Conservation (phyloP, 2,113 vertebrate species). For the Oryzias celebensis region DNA sequence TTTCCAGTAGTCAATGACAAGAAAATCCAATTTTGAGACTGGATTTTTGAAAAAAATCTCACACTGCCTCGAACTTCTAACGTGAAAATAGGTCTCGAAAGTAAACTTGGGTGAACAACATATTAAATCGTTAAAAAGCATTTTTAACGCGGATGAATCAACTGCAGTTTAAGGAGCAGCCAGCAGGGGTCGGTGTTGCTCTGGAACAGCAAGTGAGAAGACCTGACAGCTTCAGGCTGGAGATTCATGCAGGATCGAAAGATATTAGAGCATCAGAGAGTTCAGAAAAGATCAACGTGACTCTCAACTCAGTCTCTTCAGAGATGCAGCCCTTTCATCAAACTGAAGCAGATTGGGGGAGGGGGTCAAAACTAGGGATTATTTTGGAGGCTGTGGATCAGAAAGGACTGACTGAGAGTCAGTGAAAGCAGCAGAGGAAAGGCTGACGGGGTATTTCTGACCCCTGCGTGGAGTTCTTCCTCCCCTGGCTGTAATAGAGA, state of each 20-base stretch:
- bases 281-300: not conserved
- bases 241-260: not conserved
- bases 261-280: not conserved
- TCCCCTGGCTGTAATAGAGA: constrained; percentile 67
- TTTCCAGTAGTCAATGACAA: too few relatives aligned
- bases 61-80: too few relatives aligned
- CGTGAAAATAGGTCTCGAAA: too few relatives aligned
- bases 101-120: too few relatives aligned
- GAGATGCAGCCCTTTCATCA: too few relatives aligned
- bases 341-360: too few relatives aligned
- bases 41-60: too few relatives aligned
- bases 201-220: not conserved
- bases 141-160: too few relatives aligned
- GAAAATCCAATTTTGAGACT: too few relatives aligned
- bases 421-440: not conserved
- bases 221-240: not conserved
- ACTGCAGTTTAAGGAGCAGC: not conserved
- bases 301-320: too few relatives aligned
- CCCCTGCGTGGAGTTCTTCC: constrained; percentile 70
- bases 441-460: constrained; percentile 44
- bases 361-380: too few relatives aligned
- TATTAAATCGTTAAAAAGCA: too few relatives aligned
- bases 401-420: constrained; percentile 22
- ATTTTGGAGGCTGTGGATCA: not conserved
- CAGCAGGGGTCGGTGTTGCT: constrained; percentile 38